Base-by-base conservation (phyloP, 1,140 invertebrate genomes). In the Drosophila subpulchrella region DNA sequence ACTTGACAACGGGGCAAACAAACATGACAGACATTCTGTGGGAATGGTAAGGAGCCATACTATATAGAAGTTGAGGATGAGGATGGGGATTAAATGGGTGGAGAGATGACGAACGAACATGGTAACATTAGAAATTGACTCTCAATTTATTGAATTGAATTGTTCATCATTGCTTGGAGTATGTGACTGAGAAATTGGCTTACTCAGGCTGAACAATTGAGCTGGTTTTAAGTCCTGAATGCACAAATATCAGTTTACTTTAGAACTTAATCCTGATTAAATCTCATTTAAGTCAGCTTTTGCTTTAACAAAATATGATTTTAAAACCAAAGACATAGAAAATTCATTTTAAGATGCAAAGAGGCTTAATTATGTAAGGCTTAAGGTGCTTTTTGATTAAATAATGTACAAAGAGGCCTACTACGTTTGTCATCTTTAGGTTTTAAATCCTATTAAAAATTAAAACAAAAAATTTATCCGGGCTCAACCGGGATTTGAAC, bases 401-500 rank as follows among this genome's bases (percentile, higher is more conserved):
- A 36, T 12, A n/a, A 8, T 5, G 0, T 53, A 32, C 32, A n/a
- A 20, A 0, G 36, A 1, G 1, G 10, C 10, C 32, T 53, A 24
- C 2, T 15, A 53, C 17, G 12, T n/a, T 6, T 6, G 12, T 39
- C 6, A 4, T 5, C 27, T 27, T 27, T 27, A 27, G 5, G 27
- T 27, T 7, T 15, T 15, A 44, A 44, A 44, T 44, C 15, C 8
- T 17, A 44, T 20, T 20, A 20, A 44, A 20, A 44, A 20, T 11
- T 44, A 20, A 44, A 44, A 44, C 17, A 44, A 44, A 44, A 20
- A 17, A 20, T 11, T 11, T 17, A 42, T 42, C 15, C 10, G 42
- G 15, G 95, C 95, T 95, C 94, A 94, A 94, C 95, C 95, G 95
- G 96, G 96, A 96, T 96, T 96, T 96, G 96, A 96, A 96, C 96